Conservation (phyloP, 2,113 vertebrate species). For the Ammodytes dubius region DNA sequence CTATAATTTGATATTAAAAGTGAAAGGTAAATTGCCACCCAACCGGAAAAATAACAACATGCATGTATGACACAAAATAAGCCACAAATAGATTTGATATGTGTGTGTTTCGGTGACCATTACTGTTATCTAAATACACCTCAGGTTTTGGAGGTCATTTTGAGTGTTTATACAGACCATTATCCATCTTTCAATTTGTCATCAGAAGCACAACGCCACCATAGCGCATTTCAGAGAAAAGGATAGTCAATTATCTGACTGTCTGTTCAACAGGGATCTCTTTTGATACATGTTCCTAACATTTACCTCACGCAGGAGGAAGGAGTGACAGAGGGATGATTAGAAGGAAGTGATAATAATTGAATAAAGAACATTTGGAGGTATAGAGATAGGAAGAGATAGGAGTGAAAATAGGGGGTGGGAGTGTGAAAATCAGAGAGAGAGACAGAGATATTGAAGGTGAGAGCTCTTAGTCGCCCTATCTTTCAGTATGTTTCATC, state of each 20-base stretch:
- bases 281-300: conserved; percentile 33
- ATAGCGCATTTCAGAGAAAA: conserved; percentile 64
- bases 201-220: conserved; percentile 51
- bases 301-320: conserved; percentile 24
- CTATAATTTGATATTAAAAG: neutral
- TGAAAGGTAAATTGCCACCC: neutral
- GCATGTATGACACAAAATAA: neutral
- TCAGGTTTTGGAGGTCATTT: conserved; percentile 60
- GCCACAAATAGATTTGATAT: neutral
- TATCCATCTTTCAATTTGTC: conserved; percentile 42
- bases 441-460: neutral
- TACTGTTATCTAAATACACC: conserved; percentile 24
- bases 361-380: conserved; percentile 26
- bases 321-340: conserved; percentile 33
- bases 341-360: conserved; percentile 24
- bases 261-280: conserved; percentile 53
- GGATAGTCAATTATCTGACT: conserved; percentile 62
- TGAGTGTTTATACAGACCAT: conserved; percentile 38
- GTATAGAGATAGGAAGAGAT: neutral
- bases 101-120: conserved; percentile 13
- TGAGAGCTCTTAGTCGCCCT: conserved; percentile 41
- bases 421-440: conserved; percentile 36
- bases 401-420: neutral
- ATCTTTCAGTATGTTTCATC: conserved; percentile 73
- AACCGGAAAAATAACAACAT: neutral